Evolutionary conservation across 2,113 vertebrate species (phyloP), one percentile per base, ranked within the genome.

Genomic region (Uropsilus gracilis): DNA sequence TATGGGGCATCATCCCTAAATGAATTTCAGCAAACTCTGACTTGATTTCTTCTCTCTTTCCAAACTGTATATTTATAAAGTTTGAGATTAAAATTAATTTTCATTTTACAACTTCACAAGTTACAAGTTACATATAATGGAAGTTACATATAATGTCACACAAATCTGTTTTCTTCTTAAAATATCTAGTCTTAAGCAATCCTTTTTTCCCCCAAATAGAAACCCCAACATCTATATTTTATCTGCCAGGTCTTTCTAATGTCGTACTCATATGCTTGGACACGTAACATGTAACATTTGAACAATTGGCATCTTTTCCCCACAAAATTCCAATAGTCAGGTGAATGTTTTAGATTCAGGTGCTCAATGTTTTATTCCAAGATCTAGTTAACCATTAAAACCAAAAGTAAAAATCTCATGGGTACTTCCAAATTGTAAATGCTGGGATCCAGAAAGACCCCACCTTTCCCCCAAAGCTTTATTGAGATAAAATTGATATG

Each of bases 51-150:
- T 66, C 53, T 94, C 42, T 63, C 24, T 32, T 34, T 26, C 8
- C 42, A 69, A 95, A 73, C 14, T 44, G 16, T 22, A 34, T 72
- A 37, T 78, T 34, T 37, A 61, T 2, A 68, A 42, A 93, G 20
- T 55, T 42, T 68, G 5, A 86, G 16, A 4, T 69, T 86, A 86
- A 91, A 90, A 48, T 72, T 83, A 46, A 48, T 53, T 93, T 76
- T 89, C 17, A 50, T 91, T 64, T 73, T 17, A 78, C 5, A 94
- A 55, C 11, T 82, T 95, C 17, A 24, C 55, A 88, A 86, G 66
- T 76, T 87, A 24, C 55, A 88, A 86, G 66, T 76, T 87, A 85
- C 2, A 77, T 8, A 17, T 34, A 64, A 46, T 55, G 20, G 22
- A 55, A 55, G 18, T 55, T 55, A 55, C 18, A 55, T 55, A 55